A percentile compares a stretch with the other conserved stretches of the same genome.
Evolutionary conservation across 2,113 vertebrate genomes (phyloP).

Genomic region (Myiopsitta monachus): DNA sequence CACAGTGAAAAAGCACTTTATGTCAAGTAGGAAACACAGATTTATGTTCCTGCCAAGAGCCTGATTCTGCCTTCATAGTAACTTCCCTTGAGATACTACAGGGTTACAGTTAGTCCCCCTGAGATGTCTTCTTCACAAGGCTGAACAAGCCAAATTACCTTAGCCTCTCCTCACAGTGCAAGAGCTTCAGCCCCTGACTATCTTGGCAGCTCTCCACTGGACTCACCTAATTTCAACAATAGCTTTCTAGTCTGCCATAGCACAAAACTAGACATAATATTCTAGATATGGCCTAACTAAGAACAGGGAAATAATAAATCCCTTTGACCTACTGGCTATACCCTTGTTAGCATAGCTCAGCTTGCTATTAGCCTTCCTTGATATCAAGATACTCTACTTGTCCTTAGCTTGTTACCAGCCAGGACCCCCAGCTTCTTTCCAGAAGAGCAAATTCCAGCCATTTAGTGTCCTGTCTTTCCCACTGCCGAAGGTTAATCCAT

Average conservation of each 20-base stretch:
- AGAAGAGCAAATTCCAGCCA: background rate
- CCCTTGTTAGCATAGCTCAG: background rate
- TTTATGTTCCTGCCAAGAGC: background rate
- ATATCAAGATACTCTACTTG: background rate
- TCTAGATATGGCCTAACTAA: background rate
- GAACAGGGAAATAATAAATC: background rate
- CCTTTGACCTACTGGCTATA: background rate
- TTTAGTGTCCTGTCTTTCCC: background rate
- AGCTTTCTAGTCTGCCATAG: background rate
- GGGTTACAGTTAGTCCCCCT: background rate
- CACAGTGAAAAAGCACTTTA: background rate
- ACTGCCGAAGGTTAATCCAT: background rate
- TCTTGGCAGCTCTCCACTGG: background rate
- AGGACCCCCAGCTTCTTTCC: background rate
- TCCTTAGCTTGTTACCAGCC: background rate
- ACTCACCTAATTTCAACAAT: background rate
- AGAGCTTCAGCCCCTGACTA: background rate
- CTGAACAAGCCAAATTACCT: background rate
- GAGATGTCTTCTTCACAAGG: background rate
- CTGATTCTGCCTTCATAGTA: background rate
- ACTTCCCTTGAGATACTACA: background rate
- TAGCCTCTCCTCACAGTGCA: background rate
- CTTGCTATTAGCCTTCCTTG: background rate
- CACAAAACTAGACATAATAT: background rate
- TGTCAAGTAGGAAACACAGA: background rate